A percentile compares a stretch with the other conserved stretches of the same genome.
Conservation (phyloP, 2,888 invertebrate species). For the Pardosa pseudoannulata region DNA sequence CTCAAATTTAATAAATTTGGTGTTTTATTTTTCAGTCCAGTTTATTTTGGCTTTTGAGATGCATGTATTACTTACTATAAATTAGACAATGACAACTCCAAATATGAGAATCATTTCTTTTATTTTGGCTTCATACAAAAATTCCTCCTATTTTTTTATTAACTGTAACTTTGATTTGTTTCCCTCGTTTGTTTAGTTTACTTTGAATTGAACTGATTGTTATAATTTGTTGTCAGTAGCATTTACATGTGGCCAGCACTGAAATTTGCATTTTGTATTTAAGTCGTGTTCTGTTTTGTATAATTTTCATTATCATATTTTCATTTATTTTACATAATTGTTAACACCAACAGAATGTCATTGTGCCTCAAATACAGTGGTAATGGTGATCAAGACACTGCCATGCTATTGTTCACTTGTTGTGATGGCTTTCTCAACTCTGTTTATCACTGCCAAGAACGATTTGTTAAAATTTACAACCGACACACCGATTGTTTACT, state of each 20-base stretch:
- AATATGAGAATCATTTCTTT: no score
- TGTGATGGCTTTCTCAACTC: conserved; percentile 15
- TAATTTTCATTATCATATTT: neutral
- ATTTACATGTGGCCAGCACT: neutral
- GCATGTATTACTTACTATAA: no score
- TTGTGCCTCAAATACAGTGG: conserved; percentile 27
- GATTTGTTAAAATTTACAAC: conserved; percentile 4
- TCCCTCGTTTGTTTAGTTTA: no score
- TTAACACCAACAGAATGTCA: neutral
- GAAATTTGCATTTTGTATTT: neutral
- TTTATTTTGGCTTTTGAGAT: no score
- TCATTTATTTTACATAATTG: neutral
- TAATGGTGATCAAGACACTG: conserved; percentile 16
- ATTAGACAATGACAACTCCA: no score
- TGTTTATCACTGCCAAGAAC: conserved; percentile 18
- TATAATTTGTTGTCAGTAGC: no score
- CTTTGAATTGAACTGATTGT: no score
- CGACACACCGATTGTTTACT: neutral
- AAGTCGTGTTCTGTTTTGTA: neutral
- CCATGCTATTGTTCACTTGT: conserved; percentile 19
- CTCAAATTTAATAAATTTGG: no score
- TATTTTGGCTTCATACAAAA: no score
- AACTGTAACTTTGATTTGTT: no score
- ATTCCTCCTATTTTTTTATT: no score
- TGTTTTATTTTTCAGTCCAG: no score